Conservation (phyloP, 2,797 vertebrate species). For the Ctenopoma kingsleyae region DNA sequence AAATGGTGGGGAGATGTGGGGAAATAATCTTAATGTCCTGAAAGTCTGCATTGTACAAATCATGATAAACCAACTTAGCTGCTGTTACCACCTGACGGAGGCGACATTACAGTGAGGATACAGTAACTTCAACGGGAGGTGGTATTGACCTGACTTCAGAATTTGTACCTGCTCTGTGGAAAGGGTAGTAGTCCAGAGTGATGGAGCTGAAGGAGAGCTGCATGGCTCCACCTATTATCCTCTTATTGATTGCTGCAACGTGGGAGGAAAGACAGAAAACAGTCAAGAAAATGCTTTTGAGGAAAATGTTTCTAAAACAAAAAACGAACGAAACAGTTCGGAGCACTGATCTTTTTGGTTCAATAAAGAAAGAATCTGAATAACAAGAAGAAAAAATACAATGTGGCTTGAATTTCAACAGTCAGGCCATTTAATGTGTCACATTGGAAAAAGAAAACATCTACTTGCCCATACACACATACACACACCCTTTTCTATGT, state of each 20-base stretch:
- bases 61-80: background rate
- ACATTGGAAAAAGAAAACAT: no score
- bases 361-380: background rate
- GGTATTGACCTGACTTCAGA: background rate
- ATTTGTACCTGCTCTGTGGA: slow-evolving; percentile 93
- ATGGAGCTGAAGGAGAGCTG: slow-evolving; percentile 96
- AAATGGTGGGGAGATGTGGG: background rate
- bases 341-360: background rate
- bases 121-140: background rate
- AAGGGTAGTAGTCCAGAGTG: slow-evolving; percentile 97
- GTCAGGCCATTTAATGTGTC: no score
- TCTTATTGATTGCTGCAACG: slow-evolving; percentile 87
- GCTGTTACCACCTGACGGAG: background rate
- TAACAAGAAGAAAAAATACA: background rate
- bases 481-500: no score
- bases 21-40: background rate
- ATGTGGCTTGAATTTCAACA: no score
- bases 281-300: background rate
- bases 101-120: background rate
- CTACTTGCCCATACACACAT: no score
- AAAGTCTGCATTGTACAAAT: no score
- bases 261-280: background rate
- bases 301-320: background rate
- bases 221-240: slow-evolving; percentile 96
- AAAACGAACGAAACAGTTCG: background rate